Conservation (phyloP, 2,888 invertebrate species). For the Luperina testacea region DNA sequence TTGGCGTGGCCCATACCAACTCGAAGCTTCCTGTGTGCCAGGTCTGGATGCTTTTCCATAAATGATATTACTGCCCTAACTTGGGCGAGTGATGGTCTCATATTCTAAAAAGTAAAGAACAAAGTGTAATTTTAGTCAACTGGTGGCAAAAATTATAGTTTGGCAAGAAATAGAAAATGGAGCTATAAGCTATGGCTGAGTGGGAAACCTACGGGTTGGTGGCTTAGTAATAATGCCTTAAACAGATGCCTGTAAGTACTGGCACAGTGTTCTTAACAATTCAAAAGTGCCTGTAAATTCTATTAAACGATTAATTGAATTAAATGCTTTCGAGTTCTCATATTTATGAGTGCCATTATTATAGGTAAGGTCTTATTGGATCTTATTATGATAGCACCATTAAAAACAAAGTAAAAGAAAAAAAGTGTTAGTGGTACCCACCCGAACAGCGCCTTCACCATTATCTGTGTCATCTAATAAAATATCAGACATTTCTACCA, state of each 20-base stretch:
- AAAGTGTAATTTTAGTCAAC: neutral
- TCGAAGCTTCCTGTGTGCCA: conserved; percentile 77
- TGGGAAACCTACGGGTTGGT: neutral
- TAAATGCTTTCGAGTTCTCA: neutral
- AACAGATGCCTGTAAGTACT: neutral
- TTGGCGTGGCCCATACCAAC: conserved; percentile 76
- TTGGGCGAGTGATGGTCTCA: conserved; percentile 80
- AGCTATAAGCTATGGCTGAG: no score
- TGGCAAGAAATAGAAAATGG: neutral
- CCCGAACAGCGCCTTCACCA: conserved; percentile 56
- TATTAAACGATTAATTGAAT: no score
- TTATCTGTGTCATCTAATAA: conserved; percentile 56
- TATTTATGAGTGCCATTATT: neutral
- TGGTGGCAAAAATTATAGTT: neutral
- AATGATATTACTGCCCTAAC: conserved; percentile 79
- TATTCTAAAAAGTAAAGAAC: conserved; percentile 68
- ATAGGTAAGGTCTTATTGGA: neutral
- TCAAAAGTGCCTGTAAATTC: no score
- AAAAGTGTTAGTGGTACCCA: conserved; percentile 41
- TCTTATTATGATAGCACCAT: neutral
- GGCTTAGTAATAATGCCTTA: neutral
- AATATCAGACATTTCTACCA: conserved; percentile 57
- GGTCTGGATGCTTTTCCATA: conserved; percentile 82
- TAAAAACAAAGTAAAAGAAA: conserved; percentile 10
- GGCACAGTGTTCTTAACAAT: no score